Conservation (phyloP, 2,113 vertebrate genomes). For the Lichenostomus cassidix region DNA sequence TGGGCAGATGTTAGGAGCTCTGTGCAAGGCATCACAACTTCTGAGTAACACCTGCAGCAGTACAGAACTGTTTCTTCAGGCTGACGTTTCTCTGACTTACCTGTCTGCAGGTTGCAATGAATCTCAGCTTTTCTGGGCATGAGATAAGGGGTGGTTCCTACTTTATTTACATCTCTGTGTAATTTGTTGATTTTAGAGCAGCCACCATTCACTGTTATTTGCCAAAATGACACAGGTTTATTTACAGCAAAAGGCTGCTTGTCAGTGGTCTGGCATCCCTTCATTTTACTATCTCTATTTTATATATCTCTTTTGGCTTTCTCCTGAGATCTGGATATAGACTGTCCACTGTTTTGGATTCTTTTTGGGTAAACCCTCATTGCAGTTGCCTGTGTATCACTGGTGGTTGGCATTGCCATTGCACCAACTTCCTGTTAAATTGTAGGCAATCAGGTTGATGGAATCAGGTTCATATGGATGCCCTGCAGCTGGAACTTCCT, state of each 20-base stretch:
- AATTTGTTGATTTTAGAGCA: background rate
- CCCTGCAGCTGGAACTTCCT: background rate
- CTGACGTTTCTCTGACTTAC: background rate
- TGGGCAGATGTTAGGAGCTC: background rate
- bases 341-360: background rate
- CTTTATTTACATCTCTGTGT: background rate
- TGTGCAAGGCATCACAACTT: background rate
- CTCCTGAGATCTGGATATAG: background rate
- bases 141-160: background rate
- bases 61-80: background rate
- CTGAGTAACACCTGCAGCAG: background rate
- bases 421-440: background rate
- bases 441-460: background rate
- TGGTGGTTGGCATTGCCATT: fast-evolving
- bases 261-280: background rate
- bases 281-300: background rate
- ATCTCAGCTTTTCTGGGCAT: background rate
- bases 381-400: background rate
- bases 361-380: background rate
- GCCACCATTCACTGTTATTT: background rate
- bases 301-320: background rate
- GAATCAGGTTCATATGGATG: fast-evolving
- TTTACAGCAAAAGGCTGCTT: background rate
- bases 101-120: background rate
- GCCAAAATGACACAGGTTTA: background rate